Evolutionary conservation across 2,113 vertebrate genomes (phyloP), one percentile per base, ranked within the genome.

Genomic region (Poecile atricapillus): DNA sequence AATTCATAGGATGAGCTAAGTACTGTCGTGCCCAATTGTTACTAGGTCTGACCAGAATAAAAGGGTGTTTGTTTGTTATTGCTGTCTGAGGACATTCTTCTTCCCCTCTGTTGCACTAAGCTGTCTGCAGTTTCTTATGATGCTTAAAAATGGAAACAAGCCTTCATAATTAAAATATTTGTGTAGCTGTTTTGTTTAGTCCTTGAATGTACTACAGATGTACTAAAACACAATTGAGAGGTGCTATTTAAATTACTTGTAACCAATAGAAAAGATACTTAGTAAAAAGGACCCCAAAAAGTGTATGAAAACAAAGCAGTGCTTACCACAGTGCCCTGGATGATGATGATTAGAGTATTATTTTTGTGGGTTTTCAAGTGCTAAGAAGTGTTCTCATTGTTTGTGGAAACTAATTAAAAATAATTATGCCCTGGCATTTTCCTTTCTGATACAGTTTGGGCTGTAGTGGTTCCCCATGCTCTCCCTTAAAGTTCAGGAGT

Each of bases 351-450:
- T 64, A 89, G 74, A 67, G 50, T 90, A 69, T 43, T 89, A 91
- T 63, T 97, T 93, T 81, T 95, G 75, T 17, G 33, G 58, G 16
- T 94, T 95, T 89, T 95, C 0, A 1, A 93, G 75, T 79, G 23
- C 25, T 63, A 70, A 95, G 79, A 94, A 90, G 47, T 55, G 87
- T 83, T 93, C 63, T 85, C 67, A 70, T 97, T 95, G 94, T 97
- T 96, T 85, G 67, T 88, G 46, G 78, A 77, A 75, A 39, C 87
- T 94, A 96, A 96, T 96, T 96, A 97, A 95, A 97, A 95, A 63
- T 96, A 97, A 96, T 97, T 87, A 87, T 49, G 41, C 31, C 62
- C 39, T 91, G 89, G 84, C 87, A 80, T 89, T 93, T 89, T 89
- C 25, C 23, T 71, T 79, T 81, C 56, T 93, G 44, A 24, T 90